phyloP scores from a whole-genome alignment of 2,888 invertebrate species.

The Bembecia ichneumoniformis region DNA sequence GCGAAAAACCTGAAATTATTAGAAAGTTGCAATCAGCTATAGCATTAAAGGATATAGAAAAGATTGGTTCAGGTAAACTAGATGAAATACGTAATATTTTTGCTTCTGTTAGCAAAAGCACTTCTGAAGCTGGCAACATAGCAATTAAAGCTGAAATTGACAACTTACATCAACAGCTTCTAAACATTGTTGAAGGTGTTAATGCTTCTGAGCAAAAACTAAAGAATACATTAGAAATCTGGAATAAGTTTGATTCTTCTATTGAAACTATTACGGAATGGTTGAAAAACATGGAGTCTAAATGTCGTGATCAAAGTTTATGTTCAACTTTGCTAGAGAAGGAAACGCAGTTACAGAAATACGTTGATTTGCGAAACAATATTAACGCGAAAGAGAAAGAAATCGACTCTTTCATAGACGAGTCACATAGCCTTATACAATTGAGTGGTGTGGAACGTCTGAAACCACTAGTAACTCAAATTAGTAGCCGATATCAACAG shows the following conservation, averaged over 20 bases:
- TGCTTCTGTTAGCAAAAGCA: slow-evolving; percentile 79
- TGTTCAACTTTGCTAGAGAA: slow-evolving; percentile 88
- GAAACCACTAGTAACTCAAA: slow-evolving; percentile 88
- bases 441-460: slow-evolving; percentile 87
- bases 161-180: slow-evolving; percentile 76
- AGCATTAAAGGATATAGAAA: slow-evolving; percentile 76
- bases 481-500: slow-evolving; percentile 89
- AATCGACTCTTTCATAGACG: slow-evolving; percentile 90
- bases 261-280: slow-evolving; percentile 87
- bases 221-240: slow-evolving; percentile 81
- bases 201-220: slow-evolving; percentile 81
- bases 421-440: slow-evolving; percentile 88
- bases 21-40: slow-evolving; percentile 78
- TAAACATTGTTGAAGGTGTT: slow-evolving; percentile 77
- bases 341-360: slow-evolving; percentile 78
- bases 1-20: slow-evolving; percentile 86
- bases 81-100: slow-evolving; percentile 79
- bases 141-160: slow-evolving; percentile 81
- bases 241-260: slow-evolving; percentile 89
- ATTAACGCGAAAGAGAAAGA: slow-evolving; percentile 86
- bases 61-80: slow-evolving; percentile 76
- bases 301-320: slow-evolving; percentile 88
- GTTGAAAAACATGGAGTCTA: slow-evolving; percentile 87
- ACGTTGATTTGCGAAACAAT: slow-evolving; percentile 81
- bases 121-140: slow-evolving; percentile 84